A percentile compares a stretch with the other conserved stretches of the same genome.
Conservation (phyloP, 2,113 vertebrate genomes). For the Menura novaehollandiae region DNA sequence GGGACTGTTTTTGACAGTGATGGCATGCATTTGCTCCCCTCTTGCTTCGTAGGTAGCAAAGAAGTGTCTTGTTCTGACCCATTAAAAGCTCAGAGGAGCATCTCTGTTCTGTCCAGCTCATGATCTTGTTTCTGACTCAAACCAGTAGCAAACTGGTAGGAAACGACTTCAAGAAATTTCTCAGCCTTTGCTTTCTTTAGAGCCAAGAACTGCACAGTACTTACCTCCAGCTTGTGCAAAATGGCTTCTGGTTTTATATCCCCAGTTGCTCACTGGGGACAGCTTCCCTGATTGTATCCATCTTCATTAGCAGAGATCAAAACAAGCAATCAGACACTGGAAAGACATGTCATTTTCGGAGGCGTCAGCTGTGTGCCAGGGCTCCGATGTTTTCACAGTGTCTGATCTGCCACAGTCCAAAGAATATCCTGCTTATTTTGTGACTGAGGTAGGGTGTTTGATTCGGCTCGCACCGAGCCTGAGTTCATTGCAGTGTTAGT, state of each 20-base stretch:
- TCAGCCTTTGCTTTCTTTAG: background rate
- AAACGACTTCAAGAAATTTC: background rate
- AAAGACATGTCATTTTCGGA: background rate
- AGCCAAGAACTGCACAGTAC: background rate
- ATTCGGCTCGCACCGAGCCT: background rate
- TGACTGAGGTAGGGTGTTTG: background rate
- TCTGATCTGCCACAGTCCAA: conserved; percentile 3
- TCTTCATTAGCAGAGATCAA: conserved; percentile 1
- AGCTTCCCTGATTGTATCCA: background rate
- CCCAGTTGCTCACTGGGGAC: background rate
- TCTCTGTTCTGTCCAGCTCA: background rate
- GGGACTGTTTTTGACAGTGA: background rate
- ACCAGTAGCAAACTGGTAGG: background rate
- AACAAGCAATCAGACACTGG: conserved; percentile 10
- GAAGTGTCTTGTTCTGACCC: background rate
- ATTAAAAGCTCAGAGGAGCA: background rate
- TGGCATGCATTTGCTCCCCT: background rate
- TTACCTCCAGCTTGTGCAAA: background rate
- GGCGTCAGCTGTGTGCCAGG: background rate
- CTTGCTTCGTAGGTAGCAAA: background rate
- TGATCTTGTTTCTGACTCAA: background rate
- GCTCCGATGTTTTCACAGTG: background rate
- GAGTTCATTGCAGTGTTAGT: conserved; percentile 25
- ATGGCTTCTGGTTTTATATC: background rate
- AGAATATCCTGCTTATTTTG: conserved; percentile 32